Conservation (phyloP, 2,113 vertebrate species). For the Variabilichromis moorii region DNA sequence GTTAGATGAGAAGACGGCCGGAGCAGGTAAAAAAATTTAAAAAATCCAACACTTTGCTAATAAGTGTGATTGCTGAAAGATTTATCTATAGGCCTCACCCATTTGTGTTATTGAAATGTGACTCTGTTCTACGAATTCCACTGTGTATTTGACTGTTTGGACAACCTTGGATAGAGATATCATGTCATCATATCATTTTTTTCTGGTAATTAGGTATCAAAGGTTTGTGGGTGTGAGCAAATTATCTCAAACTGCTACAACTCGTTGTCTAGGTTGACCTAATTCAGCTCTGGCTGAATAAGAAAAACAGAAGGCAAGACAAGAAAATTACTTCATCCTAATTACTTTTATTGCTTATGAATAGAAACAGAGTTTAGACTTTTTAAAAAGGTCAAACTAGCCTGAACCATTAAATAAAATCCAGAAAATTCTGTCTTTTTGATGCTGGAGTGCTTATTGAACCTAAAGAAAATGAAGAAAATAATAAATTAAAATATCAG, state of each 20-base stretch:
- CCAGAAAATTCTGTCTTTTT: not conserved
- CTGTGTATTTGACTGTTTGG: rapidly evolving
- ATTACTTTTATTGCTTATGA: not conserved
- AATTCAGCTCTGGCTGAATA: not conserved
- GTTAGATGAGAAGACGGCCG: not conserved
- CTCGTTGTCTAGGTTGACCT: not conserved
- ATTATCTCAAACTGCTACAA: not conserved
- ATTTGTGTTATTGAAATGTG: not conserved
- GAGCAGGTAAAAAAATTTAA: rapidly evolving
- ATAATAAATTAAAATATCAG: not conserved
- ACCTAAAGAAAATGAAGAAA: not conserved
- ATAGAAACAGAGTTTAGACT: not conserved
- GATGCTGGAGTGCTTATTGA: not conserved
- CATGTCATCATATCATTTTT: not conserved
- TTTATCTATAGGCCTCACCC: not conserved
- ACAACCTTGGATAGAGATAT: not conserved
- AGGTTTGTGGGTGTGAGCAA: not conserved
- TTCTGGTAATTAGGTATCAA: not conserved
- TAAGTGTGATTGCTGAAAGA: not conserved
- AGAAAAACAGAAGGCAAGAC: not conserved
- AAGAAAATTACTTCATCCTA: not conserved
- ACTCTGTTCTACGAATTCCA: not conserved
- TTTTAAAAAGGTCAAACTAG: not conserved
- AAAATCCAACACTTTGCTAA: not conserved
- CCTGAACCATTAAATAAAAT: not conserved